Percentiles rank a stretch among this genome's conserved stretches.
Evolutionary conservation across 2,113 vertebrate genomes (phyloP).

Genomic region (Rhynchopsitta pachyrhyncha): DNA sequence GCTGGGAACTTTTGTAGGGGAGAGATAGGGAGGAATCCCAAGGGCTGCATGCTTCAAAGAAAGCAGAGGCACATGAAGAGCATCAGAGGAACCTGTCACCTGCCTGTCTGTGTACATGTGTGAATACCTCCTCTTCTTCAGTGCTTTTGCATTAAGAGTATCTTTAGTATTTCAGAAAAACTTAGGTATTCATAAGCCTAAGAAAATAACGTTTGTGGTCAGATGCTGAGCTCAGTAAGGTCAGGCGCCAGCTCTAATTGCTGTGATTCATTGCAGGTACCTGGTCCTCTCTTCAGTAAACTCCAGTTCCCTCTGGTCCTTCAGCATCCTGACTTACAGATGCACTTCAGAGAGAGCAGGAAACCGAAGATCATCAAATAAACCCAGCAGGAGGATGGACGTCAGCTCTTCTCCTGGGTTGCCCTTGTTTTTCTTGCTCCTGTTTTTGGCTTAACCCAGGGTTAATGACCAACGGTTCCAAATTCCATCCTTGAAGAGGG

Average conservation of each 20-base stretch:
- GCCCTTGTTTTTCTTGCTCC: background rate
- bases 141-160: background rate
- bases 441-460: background rate
- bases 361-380: background rate
- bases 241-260: background rate
- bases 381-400: fast-evolving
- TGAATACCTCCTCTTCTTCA: background rate
- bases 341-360: background rate
- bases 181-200: fast-evolving
- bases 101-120: too few species aligned
- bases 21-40: background rate
- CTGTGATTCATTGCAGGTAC: background rate
- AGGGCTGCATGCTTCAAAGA: background rate
- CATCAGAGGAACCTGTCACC: background rate
- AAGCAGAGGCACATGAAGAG: background rate
- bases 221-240: background rate
- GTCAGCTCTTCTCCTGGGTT: background rate
- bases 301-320: background rate
- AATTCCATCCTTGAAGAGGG: background rate
- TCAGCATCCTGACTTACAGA: background rate
- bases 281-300: background rate
- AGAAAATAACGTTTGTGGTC: background rate
- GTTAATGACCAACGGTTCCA: background rate
- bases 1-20: background rate
- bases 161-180: background rate